Base-by-base conservation (phyloP, 2,888 invertebrate species). In the Ormyrus thymus region DNA sequence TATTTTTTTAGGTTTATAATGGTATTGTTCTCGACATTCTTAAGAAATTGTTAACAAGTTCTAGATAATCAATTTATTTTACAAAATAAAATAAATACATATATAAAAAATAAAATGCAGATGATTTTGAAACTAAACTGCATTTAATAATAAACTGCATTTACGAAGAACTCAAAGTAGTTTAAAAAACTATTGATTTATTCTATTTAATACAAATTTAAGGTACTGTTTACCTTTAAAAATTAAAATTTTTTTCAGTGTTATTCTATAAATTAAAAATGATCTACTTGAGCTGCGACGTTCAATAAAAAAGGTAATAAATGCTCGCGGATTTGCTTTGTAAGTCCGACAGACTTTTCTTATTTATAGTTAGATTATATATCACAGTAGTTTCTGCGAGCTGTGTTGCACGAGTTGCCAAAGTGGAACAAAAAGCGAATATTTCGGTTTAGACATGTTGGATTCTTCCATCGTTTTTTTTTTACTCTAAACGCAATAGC, bases 301-400 rank as follows among this genome's bases (percentile, higher is more conserved):
- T 7, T 62, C 11, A 46, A 62, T 46, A 62, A 46, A 46, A 46
- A 62, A n/a, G 11, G 46, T 7, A 29, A 29, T 29, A 29, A 29
- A 7, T 46, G 50, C 50, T 65, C 50, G 50, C 50, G 5, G 8
- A 15, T 10, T 50, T 46, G 3, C 50, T 9, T 45, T 45, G 6
- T n/a, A 7, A 65, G 64, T 65, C 64, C 50, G 15, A 13, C 9
- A 50, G 50, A 65, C 64, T 50, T 50, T 65, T 45, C 45, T 53
- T 68, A 55, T 56, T 55, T 46, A 56, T 46, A 69, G 43, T 8
- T 69, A 69, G 46, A 10, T 46, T 56, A 56, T 46, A 56, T 69
- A 69, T 69, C 56, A 69, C 69, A 69, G 69, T 68, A 48, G 43
- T 53, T 29, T 56, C 55, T 48, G 64, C 64, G 64, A 48, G 48